phyloP scores from a whole-genome alignment of 2,797 vertebrate species.

The Phyllotis vaccarum region DNA sequence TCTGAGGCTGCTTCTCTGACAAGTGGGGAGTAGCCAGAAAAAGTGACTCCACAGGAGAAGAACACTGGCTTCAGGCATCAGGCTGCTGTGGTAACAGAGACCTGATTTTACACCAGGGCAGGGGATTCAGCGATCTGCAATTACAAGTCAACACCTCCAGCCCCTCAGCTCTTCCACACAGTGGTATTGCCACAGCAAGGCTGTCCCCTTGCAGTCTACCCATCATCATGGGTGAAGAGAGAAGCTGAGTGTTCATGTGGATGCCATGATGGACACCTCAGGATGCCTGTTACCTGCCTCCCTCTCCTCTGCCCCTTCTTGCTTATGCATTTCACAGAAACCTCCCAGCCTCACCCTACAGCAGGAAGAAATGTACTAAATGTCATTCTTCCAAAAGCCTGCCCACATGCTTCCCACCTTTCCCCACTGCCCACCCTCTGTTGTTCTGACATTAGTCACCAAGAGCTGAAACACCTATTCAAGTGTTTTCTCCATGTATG shows the following conservation, averaged over 20 bases:
- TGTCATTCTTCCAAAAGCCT: background rate
- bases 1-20: background rate
- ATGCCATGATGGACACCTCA: background rate
- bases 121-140: background rate
- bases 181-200: background rate
- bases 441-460: background rate
- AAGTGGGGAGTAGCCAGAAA: background rate
- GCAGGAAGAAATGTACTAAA: background rate
- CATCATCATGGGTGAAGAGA: background rate
- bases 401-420: background rate
- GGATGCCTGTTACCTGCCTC: background rate
- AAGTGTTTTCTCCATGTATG: background rate
- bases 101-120: background rate
- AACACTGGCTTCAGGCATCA: background rate
- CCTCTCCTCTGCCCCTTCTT: background rate
- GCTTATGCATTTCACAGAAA: accelerated
- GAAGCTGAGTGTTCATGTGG: background rate
- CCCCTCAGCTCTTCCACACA: background rate
- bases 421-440: background rate
- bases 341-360: background rate
- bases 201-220: too few relatives aligned
- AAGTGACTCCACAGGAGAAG: background rate
- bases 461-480: background rate
- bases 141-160: background rate
- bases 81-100: background rate